Percentiles rank a stretch among this genome's conserved stretches.
Conservation (phyloP, 1,140 invertebrate genomes). For the Camponotus pennsylvanicus region DNA sequence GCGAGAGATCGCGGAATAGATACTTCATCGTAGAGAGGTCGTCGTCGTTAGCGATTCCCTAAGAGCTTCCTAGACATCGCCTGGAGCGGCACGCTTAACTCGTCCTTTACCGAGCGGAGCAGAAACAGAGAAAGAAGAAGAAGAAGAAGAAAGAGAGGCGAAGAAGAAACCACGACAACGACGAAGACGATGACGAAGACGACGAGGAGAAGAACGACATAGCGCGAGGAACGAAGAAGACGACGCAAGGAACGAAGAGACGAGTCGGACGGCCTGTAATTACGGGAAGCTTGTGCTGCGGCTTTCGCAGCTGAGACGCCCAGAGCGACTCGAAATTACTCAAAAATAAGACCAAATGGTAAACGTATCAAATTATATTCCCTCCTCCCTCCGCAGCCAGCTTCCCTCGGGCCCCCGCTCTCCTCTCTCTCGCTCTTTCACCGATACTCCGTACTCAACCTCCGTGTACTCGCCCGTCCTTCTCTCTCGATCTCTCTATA, state of each 20-base stretch:
- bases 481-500: neutral
- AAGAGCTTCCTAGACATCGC: constrained; percentile 81
- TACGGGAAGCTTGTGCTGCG: constrained; percentile 80
- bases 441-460: too few species aligned
- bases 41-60: constrained; percentile 61
- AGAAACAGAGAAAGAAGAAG: neutral
- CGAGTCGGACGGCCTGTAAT: constrained; percentile 81
- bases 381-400: constrained; percentile 32
- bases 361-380: constrained; percentile 84
- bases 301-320: constrained; percentile 80
- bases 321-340: constrained; percentile 84
- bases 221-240: constrained; percentile 32
- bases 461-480: neutral
- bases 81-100: constrained; percentile 52
- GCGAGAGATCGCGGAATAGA: constrained; percentile 25
- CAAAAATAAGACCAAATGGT: constrained; percentile 84
- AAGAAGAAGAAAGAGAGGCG: neutral
- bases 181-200: neutral
- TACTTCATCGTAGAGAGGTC: neutral
- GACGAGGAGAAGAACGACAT: constrained; percentile 37
- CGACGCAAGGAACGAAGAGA: constrained; percentile 60
- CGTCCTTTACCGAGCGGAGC: constrained; percentile 1
- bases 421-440: neutral
- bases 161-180: constrained; percentile 13
- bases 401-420: neutral